A percentile compares a stretch with the other conserved stretches of the same genome.
phyloP scores from a whole-genome alignment of 1,140 invertebrate species.

The Pygmarrhopalites habei region DNA sequence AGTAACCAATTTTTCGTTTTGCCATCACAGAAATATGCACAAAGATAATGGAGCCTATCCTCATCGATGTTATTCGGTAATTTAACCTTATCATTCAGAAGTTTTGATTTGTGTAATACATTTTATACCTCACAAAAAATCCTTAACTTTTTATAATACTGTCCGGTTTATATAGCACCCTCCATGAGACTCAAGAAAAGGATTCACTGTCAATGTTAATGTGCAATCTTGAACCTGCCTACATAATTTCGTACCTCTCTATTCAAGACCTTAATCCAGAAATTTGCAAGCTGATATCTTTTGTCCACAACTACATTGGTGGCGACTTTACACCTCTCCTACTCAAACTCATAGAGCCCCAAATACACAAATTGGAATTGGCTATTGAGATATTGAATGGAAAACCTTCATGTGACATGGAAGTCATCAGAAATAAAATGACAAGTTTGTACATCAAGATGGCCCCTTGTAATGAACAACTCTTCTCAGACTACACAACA shows the following conservation, averaged over 20 bases:
- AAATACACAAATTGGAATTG: not conserved
- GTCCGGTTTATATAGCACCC: not conserved
- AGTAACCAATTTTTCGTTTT: too few relatives aligned
- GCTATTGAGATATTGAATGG: not conserved
- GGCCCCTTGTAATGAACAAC: too few relatives aligned
- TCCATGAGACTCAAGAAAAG: not conserved
- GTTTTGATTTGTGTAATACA: too few relatives aligned
- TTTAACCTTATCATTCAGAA: too few relatives aligned
- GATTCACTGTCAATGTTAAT: conserved; percentile 3
- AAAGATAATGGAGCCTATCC: conserved; percentile 73
- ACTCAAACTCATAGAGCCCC: not conserved
- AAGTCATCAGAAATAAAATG: not conserved
- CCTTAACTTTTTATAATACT: too few relatives aligned
- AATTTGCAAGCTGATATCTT: not conserved
- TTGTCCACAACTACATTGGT: not conserved
- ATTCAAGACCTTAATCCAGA: not conserved
- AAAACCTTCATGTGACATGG: not conserved
- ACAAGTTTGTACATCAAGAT: not conserved
- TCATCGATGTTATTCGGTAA: conserved; percentile 80
- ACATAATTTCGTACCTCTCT: not conserved
- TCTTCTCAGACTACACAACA: not conserved
- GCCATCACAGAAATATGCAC: conserved; percentile 81
- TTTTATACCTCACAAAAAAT: too few relatives aligned
- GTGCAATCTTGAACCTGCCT: not conserved
- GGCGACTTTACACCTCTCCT: not conserved